A percentile compares a stretch with the other conserved stretches of the same genome.
These are phyloP conservation scores for Penaeus japonicus DNA, from an alignment of 1,140 invertebrate species.

Conservation along the genomic window DNA sequence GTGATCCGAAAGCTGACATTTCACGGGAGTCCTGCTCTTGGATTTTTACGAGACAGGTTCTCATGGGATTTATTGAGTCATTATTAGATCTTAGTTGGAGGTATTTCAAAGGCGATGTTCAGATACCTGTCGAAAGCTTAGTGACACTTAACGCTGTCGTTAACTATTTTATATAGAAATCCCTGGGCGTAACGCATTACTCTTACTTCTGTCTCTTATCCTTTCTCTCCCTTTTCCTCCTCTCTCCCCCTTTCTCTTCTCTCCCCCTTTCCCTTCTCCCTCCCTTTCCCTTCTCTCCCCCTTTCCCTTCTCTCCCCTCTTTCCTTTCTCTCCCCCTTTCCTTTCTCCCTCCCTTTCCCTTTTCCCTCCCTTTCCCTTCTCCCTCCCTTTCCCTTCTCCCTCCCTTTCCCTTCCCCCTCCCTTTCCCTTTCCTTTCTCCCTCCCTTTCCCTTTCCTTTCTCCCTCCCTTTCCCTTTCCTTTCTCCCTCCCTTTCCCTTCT, in stretches of 20 bases:
- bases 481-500: not conserved
- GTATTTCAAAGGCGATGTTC: no score
- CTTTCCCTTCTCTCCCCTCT: not conserved
- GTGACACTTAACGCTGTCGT: no score
- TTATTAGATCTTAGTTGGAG: no score
- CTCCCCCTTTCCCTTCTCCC: not conserved
- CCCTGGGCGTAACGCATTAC: no score
- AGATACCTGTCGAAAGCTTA: no score
- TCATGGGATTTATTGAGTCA: no score
- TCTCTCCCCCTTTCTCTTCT: not conserved
- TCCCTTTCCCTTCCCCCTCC: not conserved
- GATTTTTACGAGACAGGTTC: no score
- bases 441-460: not conserved
- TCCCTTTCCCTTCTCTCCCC: not conserved
- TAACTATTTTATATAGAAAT: no score
- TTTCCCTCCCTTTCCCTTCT: no score
- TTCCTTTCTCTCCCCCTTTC: not conserved
- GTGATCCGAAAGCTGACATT: no score
- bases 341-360: not conserved
- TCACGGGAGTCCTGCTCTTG: no score
- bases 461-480: not conserved
- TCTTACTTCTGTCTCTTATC: not conserved
- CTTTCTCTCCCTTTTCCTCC: not conserved
- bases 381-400: not conserved
- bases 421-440: not conserved